Conservation (phyloP, 1,140 invertebrate species). For the Gryon sp. region DNA sequence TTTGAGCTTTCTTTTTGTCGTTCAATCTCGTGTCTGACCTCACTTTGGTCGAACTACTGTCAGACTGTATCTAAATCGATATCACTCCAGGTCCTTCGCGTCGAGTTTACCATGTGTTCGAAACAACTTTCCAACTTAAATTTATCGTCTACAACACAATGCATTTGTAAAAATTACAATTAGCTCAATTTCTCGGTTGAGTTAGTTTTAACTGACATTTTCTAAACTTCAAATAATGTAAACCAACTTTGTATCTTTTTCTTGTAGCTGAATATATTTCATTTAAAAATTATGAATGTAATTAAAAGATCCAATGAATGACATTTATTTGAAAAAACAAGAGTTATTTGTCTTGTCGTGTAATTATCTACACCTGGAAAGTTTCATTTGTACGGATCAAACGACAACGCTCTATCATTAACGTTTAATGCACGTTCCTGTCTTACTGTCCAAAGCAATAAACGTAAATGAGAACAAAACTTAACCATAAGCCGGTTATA, state of each 20-base stretch:
- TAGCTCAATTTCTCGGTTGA: neutral
- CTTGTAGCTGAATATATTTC: too few species aligned
- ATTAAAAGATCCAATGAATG: too few species aligned
- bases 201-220: too few species aligned
- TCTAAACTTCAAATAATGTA: too few species aligned
- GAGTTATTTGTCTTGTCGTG: neutral
- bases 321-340: neutral
- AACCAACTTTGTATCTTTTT: too few species aligned
- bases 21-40: conserved; percentile 32
- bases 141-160: neutral
- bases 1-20: conserved; percentile 23
- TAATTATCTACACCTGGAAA: conserved; percentile 3
- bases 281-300: too few species aligned
- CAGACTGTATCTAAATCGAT: conserved; percentile 43
- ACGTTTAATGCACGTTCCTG: conserved; percentile 12
- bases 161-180: neutral
- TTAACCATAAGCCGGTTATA: conserved; percentile 22
- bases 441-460: neutral
- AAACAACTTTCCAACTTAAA: conserved; percentile 24
- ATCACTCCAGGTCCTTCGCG: conserved; percentile 25
- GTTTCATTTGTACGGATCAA: conserved; percentile 12
- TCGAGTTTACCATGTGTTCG: conserved; percentile 17
- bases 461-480: conserved; percentile 13
- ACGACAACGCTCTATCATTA: conserved; percentile 5
- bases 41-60: conserved; percentile 19